These are phyloP conservation scores for Brachionus paranguensis DNA, from an alignment of 1,140 invertebrate species.

Conservation along the genomic window DNA sequence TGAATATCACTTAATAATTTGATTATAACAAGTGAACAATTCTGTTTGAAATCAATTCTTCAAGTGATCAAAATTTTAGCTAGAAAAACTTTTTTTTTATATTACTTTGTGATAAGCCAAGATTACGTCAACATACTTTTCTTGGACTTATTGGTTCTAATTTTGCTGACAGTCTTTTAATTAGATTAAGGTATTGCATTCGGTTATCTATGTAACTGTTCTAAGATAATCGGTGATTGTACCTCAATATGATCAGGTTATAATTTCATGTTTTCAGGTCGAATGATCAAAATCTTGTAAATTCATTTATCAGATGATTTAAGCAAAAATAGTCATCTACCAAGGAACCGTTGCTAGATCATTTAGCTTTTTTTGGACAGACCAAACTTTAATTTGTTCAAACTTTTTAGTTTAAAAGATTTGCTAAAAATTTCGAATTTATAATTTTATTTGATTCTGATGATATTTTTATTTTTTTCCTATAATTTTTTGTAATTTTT, in stretches of 20 bases:
- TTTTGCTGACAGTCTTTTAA: conserved; percentile 13
- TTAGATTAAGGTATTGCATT: not conserved
- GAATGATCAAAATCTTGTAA: not conserved
- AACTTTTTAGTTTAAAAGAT: no score
- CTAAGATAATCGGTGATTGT: not conserved
- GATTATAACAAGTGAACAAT: conserved; percentile 19
- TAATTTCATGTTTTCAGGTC: conserved; percentile 3
- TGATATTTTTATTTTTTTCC: no score
- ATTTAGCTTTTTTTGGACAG: not conserved
- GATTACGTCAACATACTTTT: not conserved
- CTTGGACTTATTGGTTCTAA: not conserved
- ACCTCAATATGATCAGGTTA: not conserved
- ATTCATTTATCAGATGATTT: not conserved
- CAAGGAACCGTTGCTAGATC: no score
- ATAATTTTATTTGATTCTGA: no score
- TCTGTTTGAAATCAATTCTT: not conserved
- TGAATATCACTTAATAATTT: conserved; percentile 1
- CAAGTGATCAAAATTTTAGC: not conserved
- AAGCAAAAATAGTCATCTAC: no score
- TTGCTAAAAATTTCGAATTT: no score
- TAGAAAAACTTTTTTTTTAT: not conserved
- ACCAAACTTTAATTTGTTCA: no score
- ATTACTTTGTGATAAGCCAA: not conserved
- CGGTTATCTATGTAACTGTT: not conserved
- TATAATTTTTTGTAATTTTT: no score